Evolutionary conservation across 2,797 vertebrate genomes (phyloP), one percentile per base, ranked within the genome.

Genomic region (Anisognathus igniventris): DNA sequence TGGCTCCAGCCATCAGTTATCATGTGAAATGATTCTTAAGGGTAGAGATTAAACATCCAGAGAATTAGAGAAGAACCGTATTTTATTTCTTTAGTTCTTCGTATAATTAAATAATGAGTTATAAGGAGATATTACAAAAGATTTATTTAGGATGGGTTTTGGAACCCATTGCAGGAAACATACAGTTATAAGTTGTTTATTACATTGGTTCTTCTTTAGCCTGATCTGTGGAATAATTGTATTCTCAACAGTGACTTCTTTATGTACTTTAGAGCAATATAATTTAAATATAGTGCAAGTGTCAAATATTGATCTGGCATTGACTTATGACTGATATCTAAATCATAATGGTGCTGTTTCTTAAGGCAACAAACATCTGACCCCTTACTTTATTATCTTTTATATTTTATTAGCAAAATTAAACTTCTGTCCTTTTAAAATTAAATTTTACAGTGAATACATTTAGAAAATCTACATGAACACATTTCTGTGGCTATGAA

Each of bases 211-310:
- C 31, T 93, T 78, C 53, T 87, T 96, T 95, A 85, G 71, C 45
- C 84, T 89, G 81, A 82, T 82, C 4, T 78, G 71, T 95, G 78
- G 51, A 90, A 93, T 88, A 93, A 72, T 57, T 96, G 6, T 71
- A 92, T 94, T 96, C 86, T 95, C 57, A 92, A 66, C n/a, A 85
- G 64, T 91, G 93, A 96, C 91, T 93, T 60, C 54, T 93, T 92
- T 97, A 94, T 90, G 60, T 78, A 92, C 83, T 97, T 96, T 93
- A 57, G 35, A 96, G 82, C 56, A 83, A 87, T 75, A 93, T 85
- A 92, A 96, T 97, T 97, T 97, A 96, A 97, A 96, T 96, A 84
- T 58, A 95, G 65, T 94, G 75, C 78, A 91, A 66, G 57, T 88
- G 70, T 94, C 67, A 97, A 88, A 89, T 97, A 97, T 95, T 96